Conservation (phyloP, 2,888 invertebrate genomes). For the Elgonia sp. region DNA sequence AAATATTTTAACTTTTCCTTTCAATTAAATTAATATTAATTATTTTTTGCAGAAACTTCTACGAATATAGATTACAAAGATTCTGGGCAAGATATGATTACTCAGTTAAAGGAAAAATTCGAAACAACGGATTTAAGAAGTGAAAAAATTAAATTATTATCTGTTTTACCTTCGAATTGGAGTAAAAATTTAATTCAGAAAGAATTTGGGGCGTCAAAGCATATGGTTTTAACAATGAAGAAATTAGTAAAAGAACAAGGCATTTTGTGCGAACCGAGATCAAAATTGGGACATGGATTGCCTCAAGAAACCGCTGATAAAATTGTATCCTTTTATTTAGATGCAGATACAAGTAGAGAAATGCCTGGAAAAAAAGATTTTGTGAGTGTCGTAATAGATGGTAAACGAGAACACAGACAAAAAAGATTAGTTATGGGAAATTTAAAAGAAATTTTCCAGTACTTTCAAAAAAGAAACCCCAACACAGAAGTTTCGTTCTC, state of each 20-base stretch:
- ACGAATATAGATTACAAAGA: no score
- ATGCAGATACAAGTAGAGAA: constrained; percentile 15
- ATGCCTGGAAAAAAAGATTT: constrained; percentile 25
- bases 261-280: not conserved
- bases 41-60: no score
- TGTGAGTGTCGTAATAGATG: not conserved
- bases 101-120: no score
- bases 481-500: not conserved
- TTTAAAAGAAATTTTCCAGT: not conserved
- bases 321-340: constrained; percentile 26
- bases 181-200: no score
- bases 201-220: no score
- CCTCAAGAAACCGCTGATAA: constrained; percentile 8
- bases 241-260: constrained; percentile 13
- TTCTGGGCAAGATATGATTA: no score
- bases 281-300: not conserved
- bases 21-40: no score
- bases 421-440: not conserved
- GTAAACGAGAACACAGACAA: not conserved
- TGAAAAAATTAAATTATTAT: no score
- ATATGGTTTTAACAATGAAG: no score
- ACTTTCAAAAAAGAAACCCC: not conserved
- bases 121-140: no score
- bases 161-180: no score
- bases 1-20: no score